Base-by-base conservation (phyloP, 2,113 vertebrate genomes). In the Vidua chalybeata region DNA sequence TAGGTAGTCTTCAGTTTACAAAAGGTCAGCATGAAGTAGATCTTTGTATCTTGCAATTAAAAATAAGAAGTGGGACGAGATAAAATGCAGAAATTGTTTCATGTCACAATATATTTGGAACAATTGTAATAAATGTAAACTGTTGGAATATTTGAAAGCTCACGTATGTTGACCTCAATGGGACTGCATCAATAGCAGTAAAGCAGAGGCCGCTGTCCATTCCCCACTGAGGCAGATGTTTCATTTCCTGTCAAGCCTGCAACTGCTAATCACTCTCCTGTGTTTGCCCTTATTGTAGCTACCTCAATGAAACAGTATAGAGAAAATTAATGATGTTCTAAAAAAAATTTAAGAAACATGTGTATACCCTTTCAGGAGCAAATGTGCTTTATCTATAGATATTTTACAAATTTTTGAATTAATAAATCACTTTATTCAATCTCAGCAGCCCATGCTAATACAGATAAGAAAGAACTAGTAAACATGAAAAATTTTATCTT, bases 71-170 rank as follows among this genome's bases (percentile, higher is more conserved):
- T 6, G 6, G 33, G 3, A 27, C 20, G 84, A 51, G 46, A 83
- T 86, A 66, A 89, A 89, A 95, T 48, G 51, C 22, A 62, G 37
- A 96, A 94, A 35, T 81, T 73, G 4, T 91, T 97, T 95, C 31
- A 71, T 31, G 10, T 90, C 75, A 58, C 23, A 81, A 56, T 15
- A 1, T 41, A 82, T 72, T 71, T 93, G 22, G 72, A 94, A 83
- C 35, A 64, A 79, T n/a, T 52, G 41, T 80, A 84, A 92, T 86
- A 91, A 77, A 77, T 76, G 11, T 48, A 94, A 94, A 76, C 68
- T 33, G 3, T 49, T 39, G 85, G 41, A 90, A 55, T 92, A 85
- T 83, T 66, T 81, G n/a, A 72, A 85, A 85, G 31, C 18, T 89
- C 73, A 82, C 8, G 5, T 80, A 80, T 18, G 5, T 68, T 97